Conservation (phyloP, 2,797 vertebrate genomes). For the Yasuhikotakia modesta region DNA sequence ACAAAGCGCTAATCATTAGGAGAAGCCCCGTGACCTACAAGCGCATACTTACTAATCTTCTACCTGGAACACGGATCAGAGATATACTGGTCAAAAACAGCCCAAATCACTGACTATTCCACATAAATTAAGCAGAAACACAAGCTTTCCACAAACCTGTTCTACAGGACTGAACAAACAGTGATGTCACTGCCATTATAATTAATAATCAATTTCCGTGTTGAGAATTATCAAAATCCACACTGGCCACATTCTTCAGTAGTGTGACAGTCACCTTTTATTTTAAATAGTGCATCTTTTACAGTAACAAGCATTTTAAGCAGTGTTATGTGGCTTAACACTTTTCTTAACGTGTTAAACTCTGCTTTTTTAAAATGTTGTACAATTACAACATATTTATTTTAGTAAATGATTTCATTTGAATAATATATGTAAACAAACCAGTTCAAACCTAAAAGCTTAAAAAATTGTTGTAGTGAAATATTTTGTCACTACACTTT, state of each 20-base stretch:
- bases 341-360: background rate
- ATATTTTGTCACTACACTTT: background rate
- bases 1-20: slow-evolving; percentile 18
- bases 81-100: background rate
- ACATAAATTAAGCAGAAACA: background rate
- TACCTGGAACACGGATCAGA: background rate
- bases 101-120: slow-evolving; percentile 13
- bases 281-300: background rate
- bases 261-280: background rate
- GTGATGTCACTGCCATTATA: background rate
- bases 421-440: background rate
- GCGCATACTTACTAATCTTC: slow-evolving; percentile 19
- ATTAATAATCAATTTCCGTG: background rate
- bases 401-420: background rate
- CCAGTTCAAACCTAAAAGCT: background rate
- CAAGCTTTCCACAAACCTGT: background rate
- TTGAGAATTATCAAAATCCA: background rate
- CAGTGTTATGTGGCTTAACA: background rate
- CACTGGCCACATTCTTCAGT: background rate
- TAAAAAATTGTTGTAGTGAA: background rate
- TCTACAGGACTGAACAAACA: background rate
- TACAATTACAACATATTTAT: background rate
- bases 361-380: too few relatives aligned
- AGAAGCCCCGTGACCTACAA: slow-evolving; percentile 29
- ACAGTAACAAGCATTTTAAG: background rate